These are phyloP conservation scores for Clarias macrocephalus DNA, from an alignment of 2,113 vertebrate species.

Conservation along the genomic window DNA sequence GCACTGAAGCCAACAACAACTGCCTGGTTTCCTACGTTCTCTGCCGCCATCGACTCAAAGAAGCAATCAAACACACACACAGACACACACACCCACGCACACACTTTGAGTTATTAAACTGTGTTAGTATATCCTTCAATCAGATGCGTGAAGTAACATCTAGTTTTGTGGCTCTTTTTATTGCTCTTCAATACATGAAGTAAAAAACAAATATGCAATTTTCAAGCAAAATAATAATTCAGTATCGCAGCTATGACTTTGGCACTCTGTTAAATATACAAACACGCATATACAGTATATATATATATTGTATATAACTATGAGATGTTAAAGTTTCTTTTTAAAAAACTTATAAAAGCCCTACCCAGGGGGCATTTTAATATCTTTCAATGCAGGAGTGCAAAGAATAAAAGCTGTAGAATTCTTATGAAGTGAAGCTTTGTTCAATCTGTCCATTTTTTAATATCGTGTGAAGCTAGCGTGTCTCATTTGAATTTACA, in stretches of 20 bases:
- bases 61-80: constrained; percentile 36
- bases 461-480: neutral
- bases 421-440: constrained; percentile 22
- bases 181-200: neutral
- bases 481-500: neutral
- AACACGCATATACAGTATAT: neutral
- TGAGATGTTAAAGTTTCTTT: neutral
- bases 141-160: neutral
- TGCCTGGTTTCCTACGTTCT: constrained; percentile 10
- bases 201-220: neutral
- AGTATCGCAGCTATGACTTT: neutral
- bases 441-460: neutral
- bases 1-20: constrained; percentile 35
- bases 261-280: neutral
- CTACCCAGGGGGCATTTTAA: constrained; percentile 4
- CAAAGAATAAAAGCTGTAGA: neutral
- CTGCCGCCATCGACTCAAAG: neutral
- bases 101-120: constrained; percentile 29
- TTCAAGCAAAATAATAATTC: neutral
- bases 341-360: neutral
- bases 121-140: constrained; percentile 3
- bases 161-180: neutral
- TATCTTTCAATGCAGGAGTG: neutral
- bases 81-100: constrained; percentile 17
- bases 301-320: neutral